phyloP scores from a whole-genome alignment of 2,888 invertebrate species.

The Brachylomia viminalis region DNA sequence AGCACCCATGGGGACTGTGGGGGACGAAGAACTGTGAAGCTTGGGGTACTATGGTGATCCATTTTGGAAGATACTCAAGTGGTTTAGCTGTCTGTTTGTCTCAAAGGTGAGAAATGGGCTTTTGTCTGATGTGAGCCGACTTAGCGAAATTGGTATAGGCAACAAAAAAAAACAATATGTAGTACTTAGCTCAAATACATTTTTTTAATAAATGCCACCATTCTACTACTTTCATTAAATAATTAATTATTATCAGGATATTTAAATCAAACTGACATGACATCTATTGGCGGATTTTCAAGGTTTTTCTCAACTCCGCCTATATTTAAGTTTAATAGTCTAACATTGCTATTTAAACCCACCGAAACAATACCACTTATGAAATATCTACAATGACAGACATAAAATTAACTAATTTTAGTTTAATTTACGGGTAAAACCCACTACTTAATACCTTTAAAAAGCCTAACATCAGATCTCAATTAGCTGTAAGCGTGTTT shows the following conservation, averaged over 20 bases:
- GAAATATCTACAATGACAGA: background rate
- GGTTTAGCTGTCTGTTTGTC: background rate
- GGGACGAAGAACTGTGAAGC: background rate
- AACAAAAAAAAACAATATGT: background rate
- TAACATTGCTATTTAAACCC: background rate
- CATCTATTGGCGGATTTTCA: background rate
- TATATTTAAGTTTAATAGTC: background rate
- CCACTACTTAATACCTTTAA: constrained; percentile 31
- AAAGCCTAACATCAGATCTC: constrained; percentile 66
- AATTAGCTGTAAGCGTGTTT: constrained; percentile 68
- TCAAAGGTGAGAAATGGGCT: background rate
- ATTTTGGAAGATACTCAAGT: constrained; percentile 16
- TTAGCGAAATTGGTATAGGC: background rate
- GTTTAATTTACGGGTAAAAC: constrained; percentile 12
- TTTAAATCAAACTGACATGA: background rate
- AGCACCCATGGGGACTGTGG: constrained; percentile 21
- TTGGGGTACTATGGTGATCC: background rate
- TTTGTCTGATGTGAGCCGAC: background rate
- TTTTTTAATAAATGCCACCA: too few relatives aligned
- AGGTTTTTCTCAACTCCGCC: background rate
- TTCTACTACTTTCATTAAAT: too few relatives aligned
- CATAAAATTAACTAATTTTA: background rate
- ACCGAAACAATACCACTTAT: background rate
- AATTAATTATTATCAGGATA: too few relatives aligned
- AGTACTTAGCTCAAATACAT: too few relatives aligned